Evolutionary conservation across 2,888 invertebrate genomes (phyloP).

Genomic region (Parascotia fuliginaria): DNA sequence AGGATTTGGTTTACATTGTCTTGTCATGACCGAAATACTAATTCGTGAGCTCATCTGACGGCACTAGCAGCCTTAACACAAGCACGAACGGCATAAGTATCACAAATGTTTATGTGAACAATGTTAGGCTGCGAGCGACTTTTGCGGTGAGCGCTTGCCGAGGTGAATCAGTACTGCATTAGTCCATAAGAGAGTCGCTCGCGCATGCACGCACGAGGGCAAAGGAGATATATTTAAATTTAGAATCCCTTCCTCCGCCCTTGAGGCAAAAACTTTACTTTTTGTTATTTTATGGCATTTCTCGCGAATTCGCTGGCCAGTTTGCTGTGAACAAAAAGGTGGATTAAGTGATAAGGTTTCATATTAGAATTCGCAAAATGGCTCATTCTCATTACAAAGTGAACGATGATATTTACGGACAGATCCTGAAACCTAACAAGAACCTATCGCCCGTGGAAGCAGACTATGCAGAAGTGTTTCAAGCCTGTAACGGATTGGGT

Average conservation of each 20-base stretch:
- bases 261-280: slow-evolving; percentile 58
- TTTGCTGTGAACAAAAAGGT: slow-evolving; percentile 51
- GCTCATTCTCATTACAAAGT: slow-evolving; percentile 75
- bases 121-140: slow-evolving; percentile 72
- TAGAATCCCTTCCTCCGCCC: slow-evolving; percentile 74
- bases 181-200: slow-evolving; percentile 80
- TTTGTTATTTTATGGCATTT: slow-evolving; percentile 52
- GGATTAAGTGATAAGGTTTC: slow-evolving; percentile 44
- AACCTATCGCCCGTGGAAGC: slow-evolving; percentile 57
- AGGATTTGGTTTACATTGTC: slow-evolving; percentile 19
- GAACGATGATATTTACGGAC: slow-evolving; percentile 80
- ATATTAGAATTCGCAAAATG: slow-evolving; percentile 52
- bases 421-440: slow-evolving; percentile 69
- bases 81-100: slow-evolving; percentile 52
- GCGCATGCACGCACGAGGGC: slow-evolving; percentile 68
- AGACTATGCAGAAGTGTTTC: slow-evolving; percentile 74
- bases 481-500: slow-evolving; percentile 78
- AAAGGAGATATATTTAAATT: slow-evolving; percentile 78
- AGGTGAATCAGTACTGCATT: slow-evolving; percentile 82
- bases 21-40: slow-evolving; percentile 37
- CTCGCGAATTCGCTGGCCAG: slow-evolving; percentile 63
- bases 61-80: slow-evolving; percentile 26
- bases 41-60: slow-evolving; percentile 37
- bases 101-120: slow-evolving; percentile 76
- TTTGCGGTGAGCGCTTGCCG: slow-evolving; percentile 71